These are phyloP conservation scores for Bettongia penicillata DNA, from an alignment of 2,113 vertebrate species.

Conservation along the genomic window DNA sequence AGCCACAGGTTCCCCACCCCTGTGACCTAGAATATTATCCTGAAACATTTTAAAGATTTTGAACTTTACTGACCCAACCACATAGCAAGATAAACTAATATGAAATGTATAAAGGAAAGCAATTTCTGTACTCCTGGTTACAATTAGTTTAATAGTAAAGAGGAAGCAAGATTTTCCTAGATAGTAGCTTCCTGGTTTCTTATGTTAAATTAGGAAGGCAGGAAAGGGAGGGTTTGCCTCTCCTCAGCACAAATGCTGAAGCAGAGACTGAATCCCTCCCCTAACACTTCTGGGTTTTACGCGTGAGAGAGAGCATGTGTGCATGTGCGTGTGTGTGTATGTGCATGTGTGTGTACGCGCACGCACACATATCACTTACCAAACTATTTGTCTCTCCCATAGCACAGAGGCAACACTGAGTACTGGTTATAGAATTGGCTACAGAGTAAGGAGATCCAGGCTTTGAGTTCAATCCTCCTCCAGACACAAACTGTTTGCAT, in stretches of 20 bases:
- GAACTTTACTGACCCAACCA: conserved; percentile 45
- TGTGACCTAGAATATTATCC: not conserved
- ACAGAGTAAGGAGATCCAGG: not conserved
- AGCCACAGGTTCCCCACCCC: no score
- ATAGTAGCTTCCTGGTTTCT: conserved; percentile 44
- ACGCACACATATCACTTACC: not conserved
- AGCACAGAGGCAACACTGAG: not conserved
- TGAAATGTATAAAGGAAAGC: conserved; percentile 55
- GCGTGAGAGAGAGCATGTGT: no score
- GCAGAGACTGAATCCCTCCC: not conserved
- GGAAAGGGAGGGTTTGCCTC: not conserved
- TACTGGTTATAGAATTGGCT: not conserved
- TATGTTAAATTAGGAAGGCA: not conserved
- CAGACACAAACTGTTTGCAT: not conserved
- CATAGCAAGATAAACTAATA: conserved; percentile 62
- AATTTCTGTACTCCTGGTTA: conserved; percentile 63
- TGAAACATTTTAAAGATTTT: not conserved
- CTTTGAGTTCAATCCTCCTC: not conserved
- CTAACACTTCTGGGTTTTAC: not conserved
- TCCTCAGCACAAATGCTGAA: not conserved
- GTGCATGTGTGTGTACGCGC: not conserved
- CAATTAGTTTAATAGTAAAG: conserved; percentile 54
- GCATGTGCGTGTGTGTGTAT: not conserved
- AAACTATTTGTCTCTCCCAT: not conserved
- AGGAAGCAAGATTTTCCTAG: conserved; percentile 50